These are phyloP conservation scores for Proterorhinus semilunaris DNA, from an alignment of 2,113 vertebrate genomes.

Conservation along the genomic window DNA sequence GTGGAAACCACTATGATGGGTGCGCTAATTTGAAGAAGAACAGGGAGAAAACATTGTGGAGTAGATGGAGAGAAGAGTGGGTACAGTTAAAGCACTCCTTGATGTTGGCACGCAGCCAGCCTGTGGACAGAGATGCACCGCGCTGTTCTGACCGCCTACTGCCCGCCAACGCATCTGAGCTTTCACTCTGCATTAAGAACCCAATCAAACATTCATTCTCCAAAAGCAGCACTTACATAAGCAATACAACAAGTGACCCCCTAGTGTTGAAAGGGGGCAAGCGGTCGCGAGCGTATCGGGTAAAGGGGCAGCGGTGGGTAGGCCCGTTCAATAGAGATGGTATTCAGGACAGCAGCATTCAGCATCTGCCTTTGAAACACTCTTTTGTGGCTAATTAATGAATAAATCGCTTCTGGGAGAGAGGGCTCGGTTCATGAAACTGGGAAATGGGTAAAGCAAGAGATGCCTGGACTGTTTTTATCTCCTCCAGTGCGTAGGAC, in stretches of 20 bases:
- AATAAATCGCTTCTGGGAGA: slow-evolving; percentile 47
- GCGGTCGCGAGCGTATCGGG: slow-evolving; percentile 42
- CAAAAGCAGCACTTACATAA: slow-evolving; percentile 77
- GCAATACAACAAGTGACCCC: slow-evolving; percentile 58
- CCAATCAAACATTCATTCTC: slow-evolving; percentile 79
- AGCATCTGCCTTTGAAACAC: slow-evolving; percentile 27
- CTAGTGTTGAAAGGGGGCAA: slow-evolving; percentile 46
- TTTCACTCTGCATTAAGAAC: slow-evolving; percentile 74
- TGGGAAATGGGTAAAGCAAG: slow-evolving; percentile 24
- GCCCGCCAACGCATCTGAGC: slow-evolving; percentile 73
- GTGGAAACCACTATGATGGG: slow-evolving; percentile 13
- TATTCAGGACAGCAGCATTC: slow-evolving; percentile 43
- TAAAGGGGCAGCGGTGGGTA: slow-evolving; percentile 38
- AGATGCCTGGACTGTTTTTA: slow-evolving; percentile 24
- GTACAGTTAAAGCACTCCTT: slow-evolving; percentile 62
- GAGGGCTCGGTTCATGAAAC: slow-evolving; percentile 21
- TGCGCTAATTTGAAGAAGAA: background rate
- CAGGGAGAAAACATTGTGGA: slow-evolving; percentile 18
- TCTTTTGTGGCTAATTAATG: slow-evolving; percentile 55
- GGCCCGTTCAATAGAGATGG: slow-evolving; percentile 48
- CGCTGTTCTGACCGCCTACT: slow-evolving; percentile 66
- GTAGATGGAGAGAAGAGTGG: slow-evolving; percentile 48
- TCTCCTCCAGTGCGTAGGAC: slow-evolving; percentile 37
- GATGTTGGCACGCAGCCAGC: slow-evolving; percentile 58
- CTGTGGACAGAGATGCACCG: slow-evolving; percentile 66